A percentile compares a stretch with the other conserved stretches of the same genome.
Conservation (phyloP, 2,888 invertebrate species). For the Muschampia plurimacula region DNA sequence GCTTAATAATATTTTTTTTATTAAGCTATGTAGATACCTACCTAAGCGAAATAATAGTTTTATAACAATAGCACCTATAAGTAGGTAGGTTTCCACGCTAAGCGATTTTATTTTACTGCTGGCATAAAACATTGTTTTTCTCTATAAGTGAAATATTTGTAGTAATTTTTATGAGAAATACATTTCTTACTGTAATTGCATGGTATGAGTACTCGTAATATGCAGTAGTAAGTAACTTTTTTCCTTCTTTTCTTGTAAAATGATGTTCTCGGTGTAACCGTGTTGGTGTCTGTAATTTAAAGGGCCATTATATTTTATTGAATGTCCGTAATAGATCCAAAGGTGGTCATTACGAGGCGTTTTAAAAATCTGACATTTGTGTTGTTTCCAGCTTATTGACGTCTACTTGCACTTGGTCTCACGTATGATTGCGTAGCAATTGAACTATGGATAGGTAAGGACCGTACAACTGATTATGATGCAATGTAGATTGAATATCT, state of each 20-base stretch:
- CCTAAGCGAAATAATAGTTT: too few species aligned
- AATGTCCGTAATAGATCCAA: slow-evolving; percentile 41
- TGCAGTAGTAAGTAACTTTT: slow-evolving; percentile 26
- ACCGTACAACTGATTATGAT: background rate
- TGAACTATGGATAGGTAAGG: slow-evolving; percentile 2
- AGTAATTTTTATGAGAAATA: background rate
- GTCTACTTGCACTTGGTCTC: background rate
- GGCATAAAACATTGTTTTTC: too few species aligned
- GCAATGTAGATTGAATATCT: background rate
- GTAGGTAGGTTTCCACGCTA: too few species aligned
- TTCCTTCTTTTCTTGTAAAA: slow-evolving; percentile 27
- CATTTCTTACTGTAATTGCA: background rate
- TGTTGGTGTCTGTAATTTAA: slow-evolving; percentile 37
- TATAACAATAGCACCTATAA: too few species aligned
- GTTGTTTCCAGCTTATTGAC: slow-evolving; percentile 28
- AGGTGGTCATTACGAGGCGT: slow-evolving; percentile 39
- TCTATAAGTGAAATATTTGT: too few species aligned
- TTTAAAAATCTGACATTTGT: slow-evolving; percentile 40
- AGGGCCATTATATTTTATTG: slow-evolving; percentile 36
- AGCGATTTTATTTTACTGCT: too few species aligned
- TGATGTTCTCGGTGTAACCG: slow-evolving; percentile 25
- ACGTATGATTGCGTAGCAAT: slow-evolving; percentile 16
- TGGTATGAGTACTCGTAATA: background rate
- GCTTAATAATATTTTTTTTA: too few species aligned
- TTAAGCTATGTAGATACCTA: too few species aligned